A percentile compares a stretch with the other conserved stretches of the same genome.
Conservation (phyloP, 2,797 vertebrate genomes). For the Sebastes elongatus region DNA sequence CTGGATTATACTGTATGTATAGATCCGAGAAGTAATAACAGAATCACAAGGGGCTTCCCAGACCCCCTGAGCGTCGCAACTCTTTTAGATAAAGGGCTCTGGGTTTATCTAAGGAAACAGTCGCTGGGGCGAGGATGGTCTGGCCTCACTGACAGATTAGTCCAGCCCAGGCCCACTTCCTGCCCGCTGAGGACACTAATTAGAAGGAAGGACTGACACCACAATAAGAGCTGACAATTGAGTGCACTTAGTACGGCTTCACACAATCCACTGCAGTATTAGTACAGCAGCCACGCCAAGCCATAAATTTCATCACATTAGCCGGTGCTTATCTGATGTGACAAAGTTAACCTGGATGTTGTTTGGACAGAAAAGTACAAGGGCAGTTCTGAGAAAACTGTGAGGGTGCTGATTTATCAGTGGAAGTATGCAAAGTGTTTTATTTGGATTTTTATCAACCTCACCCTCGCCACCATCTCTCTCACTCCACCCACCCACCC, state of each 20-base stretch:
- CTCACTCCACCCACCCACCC: background rate
- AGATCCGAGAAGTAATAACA: constrained; percentile 68
- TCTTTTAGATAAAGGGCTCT: constrained; percentile 79
- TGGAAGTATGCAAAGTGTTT: constrained; percentile 57
- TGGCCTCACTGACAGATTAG: constrained; percentile 97
- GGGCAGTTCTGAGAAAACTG: constrained; percentile 55
- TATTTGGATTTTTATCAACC: constrained; percentile 66
- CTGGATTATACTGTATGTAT: constrained; percentile 12
- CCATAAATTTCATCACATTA: constrained; percentile 74
- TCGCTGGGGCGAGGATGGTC: constrained; percentile 94
- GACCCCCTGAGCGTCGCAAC: constrained; percentile 78
- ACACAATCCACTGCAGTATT: constrained; percentile 76
- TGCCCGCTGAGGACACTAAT: constrained; percentile 98
- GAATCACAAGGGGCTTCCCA: constrained; percentile 74
- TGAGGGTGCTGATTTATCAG: constrained; percentile 67
- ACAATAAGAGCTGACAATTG: constrained; percentile 97
- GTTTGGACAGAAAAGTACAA: constrained; percentile 61
- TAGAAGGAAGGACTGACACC: constrained; percentile 92
- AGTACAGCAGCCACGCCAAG: constrained; percentile 61
- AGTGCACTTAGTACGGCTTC: constrained; percentile 82
- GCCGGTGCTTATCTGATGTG: constrained; percentile 75
- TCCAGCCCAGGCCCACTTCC: constrained; percentile 95
- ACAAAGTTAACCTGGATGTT: constrained; percentile 77
- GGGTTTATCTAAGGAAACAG: constrained; percentile 99
- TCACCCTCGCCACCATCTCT: background rate